phyloP scores from a whole-genome alignment of 2,888 invertebrate genomes.

The Xestia sexstrigata region DNA sequence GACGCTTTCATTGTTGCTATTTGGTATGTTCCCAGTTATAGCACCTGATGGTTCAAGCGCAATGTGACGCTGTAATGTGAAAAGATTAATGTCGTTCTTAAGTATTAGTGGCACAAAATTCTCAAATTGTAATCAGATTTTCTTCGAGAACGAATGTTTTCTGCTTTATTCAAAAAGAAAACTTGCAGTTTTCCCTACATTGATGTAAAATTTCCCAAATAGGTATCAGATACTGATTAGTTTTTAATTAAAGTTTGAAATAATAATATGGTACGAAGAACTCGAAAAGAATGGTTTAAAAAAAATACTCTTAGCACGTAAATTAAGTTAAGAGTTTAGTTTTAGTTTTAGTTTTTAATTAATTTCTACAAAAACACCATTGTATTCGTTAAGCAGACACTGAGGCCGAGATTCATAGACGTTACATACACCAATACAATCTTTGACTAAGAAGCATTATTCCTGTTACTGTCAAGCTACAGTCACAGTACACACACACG shows the following conservation, averaged over 20 bases:
- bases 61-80: not conserved
- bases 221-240: not conserved
- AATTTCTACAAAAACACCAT: slow-evolving; percentile 49
- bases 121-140: not conserved
- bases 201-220: not conserved
- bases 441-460: not conserved
- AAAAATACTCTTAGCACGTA: slow-evolving; percentile 76
- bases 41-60: slow-evolving; percentile 12
- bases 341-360: slow-evolving; percentile 51
- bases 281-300: slow-evolving; percentile 58
- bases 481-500: too few species aligned
- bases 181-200: not conserved
- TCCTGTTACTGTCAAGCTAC: not conserved
- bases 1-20: slow-evolving; percentile 3
- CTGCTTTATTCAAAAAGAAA: not conserved
- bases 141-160: not conserved
- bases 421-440: too few species aligned
- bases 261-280: slow-evolving; percentile 64
- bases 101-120: slow-evolving; percentile 41
- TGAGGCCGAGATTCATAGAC: not conserved
- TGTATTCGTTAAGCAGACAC: slow-evolving; percentile 50
- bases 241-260: not conserved
- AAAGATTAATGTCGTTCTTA: not conserved
- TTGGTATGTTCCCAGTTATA: slow-evolving; percentile 29
- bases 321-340: slow-evolving; percentile 64